A percentile compares a stretch with the other conserved stretches of the same genome.
Conservation (phyloP, 2,113 vertebrate species). For the Oncorhynchus kisutch region DNA sequence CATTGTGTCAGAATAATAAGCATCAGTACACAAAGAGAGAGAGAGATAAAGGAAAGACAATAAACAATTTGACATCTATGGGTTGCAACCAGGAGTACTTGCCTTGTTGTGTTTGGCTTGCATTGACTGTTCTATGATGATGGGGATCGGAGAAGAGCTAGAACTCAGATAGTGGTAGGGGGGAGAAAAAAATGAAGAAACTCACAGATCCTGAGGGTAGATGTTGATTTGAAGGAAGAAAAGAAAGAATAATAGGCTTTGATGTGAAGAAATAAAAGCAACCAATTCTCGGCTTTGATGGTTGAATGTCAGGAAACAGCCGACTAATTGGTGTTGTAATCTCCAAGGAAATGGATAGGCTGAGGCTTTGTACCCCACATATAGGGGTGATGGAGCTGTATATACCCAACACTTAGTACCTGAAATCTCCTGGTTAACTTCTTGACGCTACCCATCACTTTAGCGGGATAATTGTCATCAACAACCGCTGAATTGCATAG, state of each 20-base stretch:
- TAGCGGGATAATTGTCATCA: too few species aligned
- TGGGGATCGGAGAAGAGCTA: slow-evolving; percentile 46
- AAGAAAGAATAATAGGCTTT: slow-evolving; percentile 68
- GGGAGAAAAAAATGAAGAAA: slow-evolving; percentile 39
- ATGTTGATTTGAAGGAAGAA: slow-evolving; percentile 72
- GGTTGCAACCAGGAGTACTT: slow-evolving; percentile 39
- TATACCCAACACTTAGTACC: background rate
- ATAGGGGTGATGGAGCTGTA: slow-evolving; percentile 5
- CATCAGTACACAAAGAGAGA: slow-evolving; percentile 42
- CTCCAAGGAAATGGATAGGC: slow-evolving; percentile 48
- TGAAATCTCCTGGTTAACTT: background rate
- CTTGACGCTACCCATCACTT: too few species aligned
- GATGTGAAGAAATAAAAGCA: slow-evolving; percentile 70
- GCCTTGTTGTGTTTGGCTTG: slow-evolving; percentile 63
- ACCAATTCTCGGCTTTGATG: slow-evolving; percentile 63
- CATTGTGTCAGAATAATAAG: slow-evolving; percentile 54
- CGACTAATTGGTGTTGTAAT: slow-evolving; percentile 68
- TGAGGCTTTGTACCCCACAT: slow-evolving; percentile 8
- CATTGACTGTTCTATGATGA: slow-evolving; percentile 59
- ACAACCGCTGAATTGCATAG: too few species aligned
- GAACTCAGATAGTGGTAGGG: slow-evolving; percentile 41
- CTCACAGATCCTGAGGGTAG: slow-evolving; percentile 60
- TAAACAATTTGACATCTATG: slow-evolving; percentile 64
- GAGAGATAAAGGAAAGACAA: slow-evolving; percentile 51
- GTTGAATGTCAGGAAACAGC: slow-evolving; percentile 66